Percentiles rank a stretch among this genome's conserved stretches.
These are phyloP conservation scores for Euplagia quadripunctaria DNA, from an alignment of 2,888 invertebrate genomes.

Conservation along the genomic window DNA sequence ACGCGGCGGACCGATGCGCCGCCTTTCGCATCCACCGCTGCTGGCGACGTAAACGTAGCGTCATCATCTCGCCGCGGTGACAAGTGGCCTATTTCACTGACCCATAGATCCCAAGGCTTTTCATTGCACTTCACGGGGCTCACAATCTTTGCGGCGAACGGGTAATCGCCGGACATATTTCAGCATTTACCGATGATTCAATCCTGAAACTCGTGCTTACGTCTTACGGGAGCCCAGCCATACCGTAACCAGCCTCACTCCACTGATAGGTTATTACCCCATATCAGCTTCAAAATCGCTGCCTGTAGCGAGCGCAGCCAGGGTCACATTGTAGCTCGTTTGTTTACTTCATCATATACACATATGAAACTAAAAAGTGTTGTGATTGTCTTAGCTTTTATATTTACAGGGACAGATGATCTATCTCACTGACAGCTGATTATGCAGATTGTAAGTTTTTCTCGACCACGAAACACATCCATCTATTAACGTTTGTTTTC, in stretches of 20 bases:
- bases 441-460: conserved; percentile 87
- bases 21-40: conserved; percentile 70
- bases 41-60: conserved; percentile 67
- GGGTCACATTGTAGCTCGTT: conserved; percentile 77
- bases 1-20: conserved; percentile 66
- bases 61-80: conserved; percentile 81
- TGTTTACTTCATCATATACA: conserved; percentile 78
- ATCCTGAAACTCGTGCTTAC: conserved; percentile 64
- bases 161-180: conserved; percentile 82
- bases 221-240: conserved; percentile 80
- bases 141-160: conserved; percentile 77
- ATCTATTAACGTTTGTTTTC: conserved; percentile 76
- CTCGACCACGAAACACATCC: conserved; percentile 83
- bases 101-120: conserved; percentile 85
- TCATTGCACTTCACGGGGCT: conserved; percentile 84
- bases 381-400: conserved; percentile 85
- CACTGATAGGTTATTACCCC: conserved; percentile 86
- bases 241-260: conserved; percentile 76
- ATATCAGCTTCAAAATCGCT: conserved; percentile 73
- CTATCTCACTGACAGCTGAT: conserved; percentile 88
- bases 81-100: conserved; percentile 82
- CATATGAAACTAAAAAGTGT: conserved; percentile 73
- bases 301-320: conserved; percentile 64
- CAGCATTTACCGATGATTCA: conserved; percentile 65
- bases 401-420: conserved; percentile 88